Conservation (phyloP, 2,113 vertebrate species). For the Notechis scutatus region DNA sequence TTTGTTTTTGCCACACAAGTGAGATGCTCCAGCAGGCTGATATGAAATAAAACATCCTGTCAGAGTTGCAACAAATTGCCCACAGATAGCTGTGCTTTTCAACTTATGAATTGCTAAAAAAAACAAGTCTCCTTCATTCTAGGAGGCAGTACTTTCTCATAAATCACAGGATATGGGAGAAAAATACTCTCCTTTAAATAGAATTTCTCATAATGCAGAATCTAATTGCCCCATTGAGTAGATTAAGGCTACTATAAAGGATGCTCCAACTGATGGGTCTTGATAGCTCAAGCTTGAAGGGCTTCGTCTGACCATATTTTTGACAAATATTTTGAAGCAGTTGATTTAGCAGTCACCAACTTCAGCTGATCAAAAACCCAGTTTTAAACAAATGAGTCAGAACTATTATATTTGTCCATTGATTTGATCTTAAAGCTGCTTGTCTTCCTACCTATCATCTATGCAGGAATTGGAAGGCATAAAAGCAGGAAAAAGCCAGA, state of each 20-base stretch:
- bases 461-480: neutral
- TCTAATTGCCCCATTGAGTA: neutral
- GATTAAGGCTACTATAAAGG: neutral
- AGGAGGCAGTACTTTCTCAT: neutral
- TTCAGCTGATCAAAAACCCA: neutral
- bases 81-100: neutral
- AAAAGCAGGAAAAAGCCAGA: neutral
- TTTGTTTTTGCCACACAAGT: constrained; percentile 4
- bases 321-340: neutral
- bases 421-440: neutral
- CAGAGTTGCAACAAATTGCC: neutral
- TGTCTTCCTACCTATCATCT: neutral
- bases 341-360: too few species aligned
- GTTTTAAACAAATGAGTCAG: neutral
- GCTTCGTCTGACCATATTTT: neutral
- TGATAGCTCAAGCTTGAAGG: neutral
- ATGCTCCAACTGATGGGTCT: neutral
- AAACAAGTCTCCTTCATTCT: neutral
- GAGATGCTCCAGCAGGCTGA: neutral
- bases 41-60: constrained; percentile 15
- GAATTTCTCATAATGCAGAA: neutral
- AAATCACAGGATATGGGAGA: neutral
- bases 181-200: neutral
- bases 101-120: neutral
- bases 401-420: neutral